Evolutionary conservation across 2,113 vertebrate genomes (phyloP).

Genomic region (Melanostigma gelatinosum): DNA sequence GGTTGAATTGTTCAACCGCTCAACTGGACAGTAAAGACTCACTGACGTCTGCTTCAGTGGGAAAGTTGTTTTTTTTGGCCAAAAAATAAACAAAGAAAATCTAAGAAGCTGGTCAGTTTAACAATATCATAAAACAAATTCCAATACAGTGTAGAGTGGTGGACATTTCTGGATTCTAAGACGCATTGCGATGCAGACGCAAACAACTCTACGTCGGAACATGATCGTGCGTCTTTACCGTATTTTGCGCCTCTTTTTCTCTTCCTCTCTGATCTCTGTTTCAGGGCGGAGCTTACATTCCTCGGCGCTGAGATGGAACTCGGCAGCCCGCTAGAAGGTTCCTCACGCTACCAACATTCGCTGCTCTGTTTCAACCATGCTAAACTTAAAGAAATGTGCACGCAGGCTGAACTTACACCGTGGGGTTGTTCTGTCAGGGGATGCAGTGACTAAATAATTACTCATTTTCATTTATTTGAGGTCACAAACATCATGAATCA

Average conservation of each 20-base stretch:
- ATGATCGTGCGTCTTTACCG: too few relatives aligned
- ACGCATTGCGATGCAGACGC: background rate
- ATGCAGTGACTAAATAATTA: conserved; percentile 1
- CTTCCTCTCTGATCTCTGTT: too few relatives aligned
- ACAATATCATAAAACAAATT: background rate
- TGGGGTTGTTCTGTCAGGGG: too few relatives aligned
- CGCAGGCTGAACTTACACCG: too few relatives aligned
- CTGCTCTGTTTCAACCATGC: too few relatives aligned
- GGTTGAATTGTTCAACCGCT: conserved; percentile 6
- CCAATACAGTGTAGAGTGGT: background rate
- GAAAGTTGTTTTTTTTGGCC: background rate
- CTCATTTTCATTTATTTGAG: background rate
- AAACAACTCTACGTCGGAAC: too few relatives aligned
- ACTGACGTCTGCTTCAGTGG: background rate
- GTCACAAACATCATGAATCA: background rate
- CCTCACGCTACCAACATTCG: too few relatives aligned
- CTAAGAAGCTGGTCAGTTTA: background rate
- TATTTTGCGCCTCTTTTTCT: too few relatives aligned
- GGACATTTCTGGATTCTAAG: background rate
- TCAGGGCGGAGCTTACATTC: too few relatives aligned
- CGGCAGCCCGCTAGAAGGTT: too few relatives aligned
- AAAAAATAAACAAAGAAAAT: background rate
- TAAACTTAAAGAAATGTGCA: too few relatives aligned
- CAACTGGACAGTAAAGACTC: background rate
- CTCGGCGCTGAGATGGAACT: too few relatives aligned